Conservation (phyloP, 2,113 vertebrate species). For the Catharus bicknelli region DNA sequence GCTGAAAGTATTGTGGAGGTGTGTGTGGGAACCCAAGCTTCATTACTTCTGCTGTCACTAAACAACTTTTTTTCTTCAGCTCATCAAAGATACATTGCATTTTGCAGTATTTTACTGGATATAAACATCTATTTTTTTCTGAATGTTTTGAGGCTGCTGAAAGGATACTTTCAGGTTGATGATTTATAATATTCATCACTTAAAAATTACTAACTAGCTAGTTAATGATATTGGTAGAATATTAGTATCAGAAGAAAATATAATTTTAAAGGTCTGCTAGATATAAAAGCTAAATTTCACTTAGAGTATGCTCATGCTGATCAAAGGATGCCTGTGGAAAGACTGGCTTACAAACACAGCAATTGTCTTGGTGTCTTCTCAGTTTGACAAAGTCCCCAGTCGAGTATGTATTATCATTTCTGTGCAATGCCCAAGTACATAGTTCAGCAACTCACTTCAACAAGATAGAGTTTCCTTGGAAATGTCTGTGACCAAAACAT, state of each 20-base stretch:
- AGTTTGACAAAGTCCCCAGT: not conserved
- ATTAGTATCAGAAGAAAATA: not conserved
- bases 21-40: slow-evolving; percentile 59
- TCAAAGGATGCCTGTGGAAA: not conserved
- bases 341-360: not conserved
- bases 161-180: not conserved
- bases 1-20: slow-evolving; percentile 65
- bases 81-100: slow-evolving; percentile 36
- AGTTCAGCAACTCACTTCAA: not conserved
- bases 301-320: not conserved
- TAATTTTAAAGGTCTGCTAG: not conserved
- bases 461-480: not conserved
- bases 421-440: not conserved
- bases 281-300: not conserved
- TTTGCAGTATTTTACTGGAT: not conserved
- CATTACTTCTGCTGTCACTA: slow-evolving; percentile 48
- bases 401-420: not conserved
- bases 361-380: not conserved
- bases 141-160: not conserved
- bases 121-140: not conserved
- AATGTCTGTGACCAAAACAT: not conserved
- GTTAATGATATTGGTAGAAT: not conserved
- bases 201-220: not conserved
- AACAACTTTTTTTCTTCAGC: slow-evolving; percentile 48
- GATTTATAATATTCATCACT: not conserved